Evolutionary conservation across 1,140 invertebrate species (phyloP).

Genomic region (Stegodyphus dumicola): DNA sequence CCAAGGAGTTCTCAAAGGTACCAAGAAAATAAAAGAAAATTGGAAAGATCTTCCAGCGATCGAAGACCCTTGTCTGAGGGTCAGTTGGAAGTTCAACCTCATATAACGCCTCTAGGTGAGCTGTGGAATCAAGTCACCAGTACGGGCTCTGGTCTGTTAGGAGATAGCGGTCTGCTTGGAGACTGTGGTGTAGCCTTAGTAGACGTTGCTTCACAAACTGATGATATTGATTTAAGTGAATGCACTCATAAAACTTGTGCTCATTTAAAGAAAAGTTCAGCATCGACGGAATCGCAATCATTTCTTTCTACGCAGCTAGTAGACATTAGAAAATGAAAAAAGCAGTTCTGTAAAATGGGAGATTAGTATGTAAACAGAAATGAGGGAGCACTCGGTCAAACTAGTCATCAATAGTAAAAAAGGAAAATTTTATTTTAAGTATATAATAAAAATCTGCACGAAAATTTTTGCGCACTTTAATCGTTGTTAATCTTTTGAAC

Average conservation of each 20-base stretch:
- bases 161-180: slow-evolving; percentile 52
- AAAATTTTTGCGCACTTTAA: no score
- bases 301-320: slow-evolving; percentile 9
- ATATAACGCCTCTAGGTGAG: neutral
- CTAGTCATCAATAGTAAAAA: neutral
- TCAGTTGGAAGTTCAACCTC: slow-evolving; percentile 28
- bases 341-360: neutral
- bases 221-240: slow-evolving; percentile 13
- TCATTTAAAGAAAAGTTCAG: slow-evolving; percentile 1
- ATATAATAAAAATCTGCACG: no score
- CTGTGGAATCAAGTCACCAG: neutral
- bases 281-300: slow-evolving; percentile 10
- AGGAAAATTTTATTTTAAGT: neutral
- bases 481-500: no score
- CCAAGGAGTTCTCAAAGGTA: neutral
- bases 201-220: slow-evolving; percentile 55
- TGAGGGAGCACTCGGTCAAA: neutral
- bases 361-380: neutral
- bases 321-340: slow-evolving; percentile 17
- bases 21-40: slow-evolving; percentile 3
- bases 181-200: slow-evolving; percentile 49
- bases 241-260: slow-evolving; percentile 5
- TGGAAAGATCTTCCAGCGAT: slow-evolving; percentile 39
- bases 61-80: slow-evolving; percentile 22
- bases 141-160: slow-evolving; percentile 2